phyloP scores from a whole-genome alignment of 2,113 vertebrate species.

The Daboia siamensis region DNA sequence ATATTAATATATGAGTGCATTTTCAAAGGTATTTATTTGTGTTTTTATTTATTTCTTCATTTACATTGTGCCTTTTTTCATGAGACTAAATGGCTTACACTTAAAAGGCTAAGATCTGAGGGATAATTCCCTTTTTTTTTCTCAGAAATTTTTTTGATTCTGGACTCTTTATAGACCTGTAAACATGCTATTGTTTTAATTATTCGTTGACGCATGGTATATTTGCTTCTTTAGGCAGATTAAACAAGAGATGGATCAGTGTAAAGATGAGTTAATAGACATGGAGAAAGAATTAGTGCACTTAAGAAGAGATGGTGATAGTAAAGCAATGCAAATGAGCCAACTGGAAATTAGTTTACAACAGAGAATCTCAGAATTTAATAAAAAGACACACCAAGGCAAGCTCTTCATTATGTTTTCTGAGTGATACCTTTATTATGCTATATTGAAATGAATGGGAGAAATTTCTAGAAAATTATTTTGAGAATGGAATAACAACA shows the following conservation, averaged over 20 bases:
- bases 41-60: background rate
- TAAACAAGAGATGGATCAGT: conserved; percentile 73
- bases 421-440: background rate
- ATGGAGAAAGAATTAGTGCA: conserved; percentile 75
- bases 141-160: background rate
- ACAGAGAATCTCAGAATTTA: conserved; percentile 80
- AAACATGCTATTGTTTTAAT: background rate
- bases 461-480: background rate
- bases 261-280: conserved; percentile 70
- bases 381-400: conserved; percentile 77
- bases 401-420: conserved; percentile 36
- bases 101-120: background rate
- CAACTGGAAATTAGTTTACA: conserved; percentile 83
- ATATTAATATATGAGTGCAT: background rate
- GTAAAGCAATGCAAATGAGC: conserved; percentile 77
- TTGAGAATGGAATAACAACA: background rate
- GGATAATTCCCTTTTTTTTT: background rate
- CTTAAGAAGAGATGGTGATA: conserved; percentile 77
- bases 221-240: conserved; percentile 62
- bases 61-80: background rate
- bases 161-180: background rate
- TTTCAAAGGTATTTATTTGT: background rate
- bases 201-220: conserved; percentile 28
- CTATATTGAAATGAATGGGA: background rate
- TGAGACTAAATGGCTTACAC: background rate